Conservation (phyloP, 2,113 vertebrate genomes). For the Tachysurus fulvidraco region DNA sequence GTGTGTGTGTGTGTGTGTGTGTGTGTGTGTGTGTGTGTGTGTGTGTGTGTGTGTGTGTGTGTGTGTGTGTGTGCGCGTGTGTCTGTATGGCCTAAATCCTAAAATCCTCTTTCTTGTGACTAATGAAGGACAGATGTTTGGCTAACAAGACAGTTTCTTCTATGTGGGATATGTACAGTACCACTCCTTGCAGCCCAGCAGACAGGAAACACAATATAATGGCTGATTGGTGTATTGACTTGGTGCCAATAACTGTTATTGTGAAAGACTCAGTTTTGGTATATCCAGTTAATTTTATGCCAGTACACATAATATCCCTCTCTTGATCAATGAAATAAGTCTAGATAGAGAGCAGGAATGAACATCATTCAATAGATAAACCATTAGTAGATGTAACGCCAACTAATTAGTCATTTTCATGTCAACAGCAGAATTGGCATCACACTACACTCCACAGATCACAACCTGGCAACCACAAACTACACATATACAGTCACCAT, state of each 20-base stretch:
- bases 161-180: neutral
- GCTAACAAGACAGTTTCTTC: neutral
- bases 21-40: neutral
- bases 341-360: neutral
- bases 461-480: neutral
- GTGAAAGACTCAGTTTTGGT: neutral
- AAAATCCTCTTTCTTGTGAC: neutral
- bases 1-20: too few relatives aligned
- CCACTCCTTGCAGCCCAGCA: neutral
- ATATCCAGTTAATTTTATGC: too few relatives aligned
- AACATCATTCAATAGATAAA: neutral
- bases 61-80: too few relatives aligned
- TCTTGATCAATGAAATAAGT: neutral
- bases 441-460: neutral
- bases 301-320: neutral
- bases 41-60: neutral
- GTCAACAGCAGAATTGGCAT: neutral
- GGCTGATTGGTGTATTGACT: neutral
- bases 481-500: too few relatives aligned
- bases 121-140: neutral
- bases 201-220: neutral
- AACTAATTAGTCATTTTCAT: neutral
- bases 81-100: neutral
- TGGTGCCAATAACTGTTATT: neutral
- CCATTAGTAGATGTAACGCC: neutral